Base-by-base conservation (phyloP, 2,888 invertebrate species). In the Lycaena phlaeas region DNA sequence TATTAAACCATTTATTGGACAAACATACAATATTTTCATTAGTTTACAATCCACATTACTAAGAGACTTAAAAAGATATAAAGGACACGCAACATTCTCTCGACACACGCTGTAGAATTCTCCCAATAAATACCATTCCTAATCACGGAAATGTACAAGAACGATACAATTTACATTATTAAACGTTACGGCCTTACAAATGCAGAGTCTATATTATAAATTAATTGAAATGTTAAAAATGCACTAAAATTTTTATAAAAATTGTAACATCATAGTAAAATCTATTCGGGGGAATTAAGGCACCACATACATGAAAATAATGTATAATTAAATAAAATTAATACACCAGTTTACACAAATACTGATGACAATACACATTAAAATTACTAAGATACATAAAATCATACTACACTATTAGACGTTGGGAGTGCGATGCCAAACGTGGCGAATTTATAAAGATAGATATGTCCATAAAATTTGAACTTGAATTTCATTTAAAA, bases 1-100 rank as follows among this genome's bases (percentile, higher is more conserved):
- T 82, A 84, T 84, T 82, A 82, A 82, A 82, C 77, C 82, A 82
- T 82, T 82, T 75, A 77, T 81, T 77, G 75, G 79, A 78, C 84
- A 82, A 82, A 82, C 82, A 73, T 82, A 79, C 81, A 81, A 77
- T 82, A 78, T 76, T 74, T 78, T 73, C 73, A 79, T 79, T 82
- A 81, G 81, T 82, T 81, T 79, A 82, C 79, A 82, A 70, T 78
- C 68, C 69, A 78, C 69, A 66, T 74, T 61, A 65, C 65, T 69
- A 67, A 62, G 68, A 73, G 60, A 61, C 69, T 71, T 74, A 73
- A 63, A 79, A 79, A 76, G 73, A 73, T 81, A 79, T 68, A 81
- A 76, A 82, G 75, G 69, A 65, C 78, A 75, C 71, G 65, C 73
- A 57, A 68, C 64, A 68, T 68, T 70, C 73, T 59, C 76, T 71